phyloP scores from a whole-genome alignment of 2,113 vertebrate genomes.

The Taxidea taxus region DNA sequence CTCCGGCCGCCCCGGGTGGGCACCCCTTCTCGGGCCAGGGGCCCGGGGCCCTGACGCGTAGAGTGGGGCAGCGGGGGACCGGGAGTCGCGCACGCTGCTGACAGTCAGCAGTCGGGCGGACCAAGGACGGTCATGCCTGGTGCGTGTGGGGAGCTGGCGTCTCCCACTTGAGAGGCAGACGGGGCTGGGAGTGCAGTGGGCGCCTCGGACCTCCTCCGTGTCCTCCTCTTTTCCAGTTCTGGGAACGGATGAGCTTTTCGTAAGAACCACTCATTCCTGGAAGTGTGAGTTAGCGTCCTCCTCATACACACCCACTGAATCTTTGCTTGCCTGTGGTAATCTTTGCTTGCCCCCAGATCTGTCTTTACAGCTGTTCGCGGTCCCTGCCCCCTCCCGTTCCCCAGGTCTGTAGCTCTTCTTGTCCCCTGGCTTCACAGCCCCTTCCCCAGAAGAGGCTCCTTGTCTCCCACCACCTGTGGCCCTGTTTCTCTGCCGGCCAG shows the following conservation, averaged over 20 bases:
- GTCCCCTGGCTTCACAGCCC: background rate
- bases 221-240: background rate
- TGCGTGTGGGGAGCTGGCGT: background rate
- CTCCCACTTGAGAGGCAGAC: slow-evolving; percentile 24
- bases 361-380: background rate
- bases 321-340: slow-evolving; percentile 30
- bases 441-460: background rate
- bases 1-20: background rate
- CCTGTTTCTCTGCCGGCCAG: background rate
- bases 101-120: slow-evolving; percentile 17
- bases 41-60: background rate
- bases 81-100: slow-evolving; percentile 9
- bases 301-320: slow-evolving; percentile 52
- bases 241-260: slow-evolving; percentile 28
- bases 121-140: background rate
- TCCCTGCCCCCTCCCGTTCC: background rate
- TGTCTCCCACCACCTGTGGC: slow-evolving; percentile 65
- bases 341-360: background rate
- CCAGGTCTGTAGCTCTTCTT: background rate
- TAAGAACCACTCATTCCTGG: slow-evolving; percentile 49
- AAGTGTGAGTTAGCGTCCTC: slow-evolving; percentile 63
- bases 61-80: background rate
- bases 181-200: background rate
- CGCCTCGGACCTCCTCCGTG: background rate
- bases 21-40: background rate